Evolutionary conservation across 2,888 invertebrate species (phyloP).

Genomic region (Melangyna quadrimaculata): DNA sequence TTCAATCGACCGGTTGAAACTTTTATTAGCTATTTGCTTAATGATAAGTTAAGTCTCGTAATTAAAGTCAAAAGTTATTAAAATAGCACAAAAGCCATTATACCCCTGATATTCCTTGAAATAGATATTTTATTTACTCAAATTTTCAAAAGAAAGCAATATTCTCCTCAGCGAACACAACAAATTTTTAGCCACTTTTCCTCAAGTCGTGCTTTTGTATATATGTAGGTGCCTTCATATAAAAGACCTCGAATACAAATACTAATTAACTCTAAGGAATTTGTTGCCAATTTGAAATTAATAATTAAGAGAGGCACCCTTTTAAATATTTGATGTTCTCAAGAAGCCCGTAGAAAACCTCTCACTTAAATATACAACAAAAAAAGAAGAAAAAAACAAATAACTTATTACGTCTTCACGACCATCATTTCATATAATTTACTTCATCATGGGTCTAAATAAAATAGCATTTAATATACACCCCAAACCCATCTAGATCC

Average conservation of each 20-base stretch:
- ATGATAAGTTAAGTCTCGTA: not conserved
- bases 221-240: too few species aligned
- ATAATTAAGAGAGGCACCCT: slow-evolving; percentile 29
- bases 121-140: not conserved
- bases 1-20: not conserved
- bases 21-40: not conserved
- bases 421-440: slow-evolving; percentile 59
- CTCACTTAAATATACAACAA: not conserved
- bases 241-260: not conserved
- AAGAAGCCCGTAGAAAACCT: not conserved
- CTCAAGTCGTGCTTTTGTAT: not conserved
- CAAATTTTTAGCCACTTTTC: not conserved
- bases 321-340: slow-evolving; percentile 48
- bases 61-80: not conserved
- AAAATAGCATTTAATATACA: not conserved
- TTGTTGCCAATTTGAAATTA: slow-evolving; percentile 37
- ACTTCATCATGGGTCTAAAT: slow-evolving; percentile 27
- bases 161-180: not conserved
- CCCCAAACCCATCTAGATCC: not conserved
- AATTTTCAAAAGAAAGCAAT: not conserved
- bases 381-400: not conserved
- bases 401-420: not conserved
- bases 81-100: too few species aligned
- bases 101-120: too few species aligned
- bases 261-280: slow-evolving; percentile 36